Evolutionary conservation across 1,140 invertebrate species (phyloP), one percentile per base, ranked within the genome.

Genomic region (Tenebrio molitor): DNA sequence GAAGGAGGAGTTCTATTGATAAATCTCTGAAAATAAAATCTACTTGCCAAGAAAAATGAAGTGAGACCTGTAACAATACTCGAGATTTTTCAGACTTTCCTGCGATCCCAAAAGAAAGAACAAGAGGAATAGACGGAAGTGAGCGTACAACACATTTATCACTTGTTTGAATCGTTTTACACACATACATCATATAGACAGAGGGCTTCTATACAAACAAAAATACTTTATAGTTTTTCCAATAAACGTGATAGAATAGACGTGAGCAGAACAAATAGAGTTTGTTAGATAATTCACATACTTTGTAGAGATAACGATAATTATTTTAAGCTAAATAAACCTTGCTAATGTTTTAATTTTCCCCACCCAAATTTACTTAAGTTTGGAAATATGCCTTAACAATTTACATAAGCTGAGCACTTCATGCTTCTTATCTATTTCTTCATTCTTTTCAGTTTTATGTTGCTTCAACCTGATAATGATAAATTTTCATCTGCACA

Each of bases 401-500:
- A 5, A 39, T 39, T 39, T 39, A 39, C n/a, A 39, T 39, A 39
- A 39, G 25, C 3, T 29, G 3, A 29, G 25, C 8, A 29, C 3
- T n/a, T 33, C 36, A n/a, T n/a, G n/a, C n/a, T n/a, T n/a, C 5
- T 39, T 39, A 39, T 39, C 36, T 7, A 2, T 39, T 39, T 12
- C 12, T 39, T 39, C 36, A 7, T 39, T n/a, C n/a, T n/a, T n/a
- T n/a, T n/a, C n/a, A n/a, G n/a, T n/a, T 39, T 39, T 2, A 39
- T 5, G 36, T 39, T 7, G 36, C 12, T 12, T 39, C 6, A 39
- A 7, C 5, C 3, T 2, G 12, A 39, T 33, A 33, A 33, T 12
- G 36, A 39, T 39, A 39, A 39, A 39, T 39, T 39, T 39, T 39
- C 7, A 10, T 33, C 29, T 33, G 29, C 29, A 39, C 36, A 39